phyloP scores from a whole-genome alignment of 2,888 invertebrate species.

The Cephus runcator region DNA sequence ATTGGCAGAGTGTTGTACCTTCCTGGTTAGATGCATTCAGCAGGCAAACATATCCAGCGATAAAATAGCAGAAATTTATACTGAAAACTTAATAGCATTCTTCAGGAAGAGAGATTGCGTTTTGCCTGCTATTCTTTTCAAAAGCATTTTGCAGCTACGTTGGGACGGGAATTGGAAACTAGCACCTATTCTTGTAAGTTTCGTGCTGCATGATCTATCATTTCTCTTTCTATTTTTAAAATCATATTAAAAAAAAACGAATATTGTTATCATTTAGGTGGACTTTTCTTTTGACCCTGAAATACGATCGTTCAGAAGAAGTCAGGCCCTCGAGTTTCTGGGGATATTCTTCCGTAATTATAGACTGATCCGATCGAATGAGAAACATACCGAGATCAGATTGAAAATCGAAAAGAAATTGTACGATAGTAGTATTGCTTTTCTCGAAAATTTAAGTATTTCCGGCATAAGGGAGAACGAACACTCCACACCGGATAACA shows the following conservation, averaged over 20 bases:
- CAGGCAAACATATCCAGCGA: constrained; percentile 60
- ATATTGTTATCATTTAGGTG: constrained; percentile 34
- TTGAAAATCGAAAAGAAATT: constrained; percentile 67
- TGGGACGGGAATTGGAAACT: constrained; percentile 76
- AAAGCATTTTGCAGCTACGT: constrained; percentile 72
- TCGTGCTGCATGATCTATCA: not conserved
- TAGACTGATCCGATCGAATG: constrained; percentile 67
- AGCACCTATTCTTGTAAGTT: constrained; percentile 67
- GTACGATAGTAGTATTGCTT: constrained; percentile 61
- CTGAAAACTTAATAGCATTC: constrained; percentile 70
- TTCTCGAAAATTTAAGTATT: constrained; percentile 59
- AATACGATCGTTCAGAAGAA: constrained; percentile 74
- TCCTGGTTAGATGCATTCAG: constrained; percentile 73
- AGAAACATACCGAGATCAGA: constrained; percentile 58
- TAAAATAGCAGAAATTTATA: constrained; percentile 67
- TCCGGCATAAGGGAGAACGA: constrained; percentile 58
- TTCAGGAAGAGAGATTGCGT: constrained; percentile 74
- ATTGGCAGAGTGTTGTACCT: constrained; percentile 73
- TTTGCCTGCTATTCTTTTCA: constrained; percentile 75
- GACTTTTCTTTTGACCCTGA: constrained; percentile 71
- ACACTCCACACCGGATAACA: constrained; percentile 16
- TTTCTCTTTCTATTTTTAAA: not conserved
- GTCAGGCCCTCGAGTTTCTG: constrained; percentile 76
- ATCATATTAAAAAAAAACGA: not conserved
- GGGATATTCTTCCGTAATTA: constrained; percentile 74